These are phyloP conservation scores for Acanthaster planci DNA, from an alignment of 35 echinoderm and acorn worm species.

Conservation along the genomic window DNA sequence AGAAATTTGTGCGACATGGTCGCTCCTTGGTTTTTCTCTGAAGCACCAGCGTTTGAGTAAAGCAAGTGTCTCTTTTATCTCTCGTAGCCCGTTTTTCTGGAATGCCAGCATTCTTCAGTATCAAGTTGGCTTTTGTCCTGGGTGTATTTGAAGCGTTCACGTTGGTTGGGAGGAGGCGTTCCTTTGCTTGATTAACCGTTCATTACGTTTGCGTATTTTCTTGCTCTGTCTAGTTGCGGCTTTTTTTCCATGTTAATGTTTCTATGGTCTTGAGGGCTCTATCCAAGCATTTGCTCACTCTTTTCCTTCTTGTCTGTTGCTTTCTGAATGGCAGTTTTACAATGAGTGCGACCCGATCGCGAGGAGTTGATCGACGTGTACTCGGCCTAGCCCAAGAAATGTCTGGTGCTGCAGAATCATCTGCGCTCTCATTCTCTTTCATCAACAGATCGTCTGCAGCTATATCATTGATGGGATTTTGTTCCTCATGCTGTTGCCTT, in stretches of 20 bases:
- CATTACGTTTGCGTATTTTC: slow-evolving; percentile 12
- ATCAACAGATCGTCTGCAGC: neutral
- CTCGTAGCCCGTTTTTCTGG: neutral
- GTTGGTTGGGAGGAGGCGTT: neutral
- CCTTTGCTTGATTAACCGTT: slow-evolving; percentile 14
- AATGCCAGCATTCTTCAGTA: slow-evolving; percentile 18
- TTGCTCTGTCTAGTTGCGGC: slow-evolving; percentile 9
- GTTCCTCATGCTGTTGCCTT: neutral
- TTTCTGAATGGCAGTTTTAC: neutral
- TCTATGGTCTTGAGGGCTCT: slow-evolving; percentile 25
- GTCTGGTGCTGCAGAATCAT: neutral
- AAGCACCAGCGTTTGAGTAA: neutral
- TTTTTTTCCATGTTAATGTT: neutral
- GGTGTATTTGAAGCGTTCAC: neutral
- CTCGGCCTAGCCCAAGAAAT: neutral
- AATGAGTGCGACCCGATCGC: neutral
- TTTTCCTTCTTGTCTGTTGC: neutral
- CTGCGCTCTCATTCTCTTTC: neutral
- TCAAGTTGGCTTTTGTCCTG: neutral
- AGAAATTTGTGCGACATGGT: neutral
- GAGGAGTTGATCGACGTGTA: neutral
- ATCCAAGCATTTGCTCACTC: neutral
- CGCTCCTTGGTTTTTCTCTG: neutral
- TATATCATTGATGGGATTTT: neutral
- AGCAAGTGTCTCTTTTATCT: slow-evolving; percentile 6